Percentiles rank a stretch among this genome's conserved stretches.
phyloP scores from a whole-genome alignment of 2,797 vertebrate genomes.

The Meda fulgida region DNA sequence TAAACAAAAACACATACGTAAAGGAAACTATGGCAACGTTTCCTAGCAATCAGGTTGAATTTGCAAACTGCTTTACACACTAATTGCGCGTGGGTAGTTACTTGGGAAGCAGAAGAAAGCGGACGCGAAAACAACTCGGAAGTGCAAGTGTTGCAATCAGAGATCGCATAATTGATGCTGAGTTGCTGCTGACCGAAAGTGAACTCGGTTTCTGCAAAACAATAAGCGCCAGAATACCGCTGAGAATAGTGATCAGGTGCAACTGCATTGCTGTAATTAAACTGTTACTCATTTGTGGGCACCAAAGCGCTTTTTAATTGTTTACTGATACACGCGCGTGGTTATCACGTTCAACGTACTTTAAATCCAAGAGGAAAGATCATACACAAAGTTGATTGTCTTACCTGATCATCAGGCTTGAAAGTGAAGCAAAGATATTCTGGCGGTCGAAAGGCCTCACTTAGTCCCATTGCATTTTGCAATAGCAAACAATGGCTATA shows the following conservation, averaged over 20 bases:
- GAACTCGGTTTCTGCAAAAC: constrained; percentile 28
- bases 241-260: constrained; percentile 34
- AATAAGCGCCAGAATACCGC: constrained; percentile 17
- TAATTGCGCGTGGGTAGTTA: neutral
- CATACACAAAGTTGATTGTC: constrained; percentile 45
- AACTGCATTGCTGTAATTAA: constrained; percentile 28
- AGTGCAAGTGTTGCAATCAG: constrained; percentile 37
- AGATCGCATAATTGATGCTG: constrained; percentile 34
- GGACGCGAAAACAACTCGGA: constrained; percentile 31
- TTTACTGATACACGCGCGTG: constrained; percentile 20
- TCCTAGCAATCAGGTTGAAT: neutral
- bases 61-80: neutral
- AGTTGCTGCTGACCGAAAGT: constrained; percentile 19
- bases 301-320: neutral
- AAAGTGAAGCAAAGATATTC: constrained; percentile 37
- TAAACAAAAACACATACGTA: neutral
- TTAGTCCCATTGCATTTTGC: constrained; percentile 57
- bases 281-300: neutral
- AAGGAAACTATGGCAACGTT: neutral
- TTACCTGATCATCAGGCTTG: constrained; percentile 67
- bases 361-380: constrained; percentile 14
- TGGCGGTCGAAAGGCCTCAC: constrained; percentile 38
- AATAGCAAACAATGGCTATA: neutral
- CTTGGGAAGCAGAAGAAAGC: constrained; percentile 22
- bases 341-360: constrained; percentile 56